Evolutionary conservation across 2,113 vertebrate species (phyloP), one percentile per base, ranked within the genome.

Genomic region (Anarhynchus alexandrinus): DNA sequence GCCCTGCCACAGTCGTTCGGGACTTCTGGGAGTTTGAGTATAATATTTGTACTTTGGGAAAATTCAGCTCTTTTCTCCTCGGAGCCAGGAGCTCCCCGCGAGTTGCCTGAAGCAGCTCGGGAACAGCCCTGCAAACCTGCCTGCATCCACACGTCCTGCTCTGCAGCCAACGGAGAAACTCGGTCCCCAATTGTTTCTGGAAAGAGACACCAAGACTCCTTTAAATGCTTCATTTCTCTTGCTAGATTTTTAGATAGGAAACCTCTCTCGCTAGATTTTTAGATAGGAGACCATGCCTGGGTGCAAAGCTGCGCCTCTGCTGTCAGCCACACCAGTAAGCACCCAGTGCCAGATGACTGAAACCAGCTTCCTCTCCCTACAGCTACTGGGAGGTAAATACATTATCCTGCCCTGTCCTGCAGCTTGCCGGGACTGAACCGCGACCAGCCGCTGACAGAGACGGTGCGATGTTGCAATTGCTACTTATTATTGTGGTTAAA

Each of bases 401-500:
- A 38, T 91, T 73, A 66, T 19, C 55, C 57, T 78, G 73, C 36
- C 21, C 32, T 0, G 1, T 67, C 49, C 32, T 66, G 70, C 81
- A 73, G 43, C 7, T 58, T 78, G 21, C 59, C 20, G 20, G 69
- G 82, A 55, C 74, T n/a, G 38, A 95, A 64, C 74, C 10, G 7
- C 21, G 14, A 86, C 86, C 82, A 86, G 64, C 36, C 5, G 11
- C 70, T 81, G 59, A 80, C 79, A 96, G 66, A 76, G 57, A 32
- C 45, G 17, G 34, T 34, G 43, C 67, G 58, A 19, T 85, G 89
- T 91, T 29, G 77, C 82, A 94, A 76, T 55, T 2, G 2, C 49
- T 87, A 15, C 61, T 89, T 74, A 82, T 78, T 93, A 27, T 72
- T 72, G 78, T 93, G 94, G 93, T 82, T 95, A 87, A 95, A 94